Evolutionary conservation across 2,113 vertebrate genomes (phyloP).

Genomic region (Hyla sarda): DNA sequence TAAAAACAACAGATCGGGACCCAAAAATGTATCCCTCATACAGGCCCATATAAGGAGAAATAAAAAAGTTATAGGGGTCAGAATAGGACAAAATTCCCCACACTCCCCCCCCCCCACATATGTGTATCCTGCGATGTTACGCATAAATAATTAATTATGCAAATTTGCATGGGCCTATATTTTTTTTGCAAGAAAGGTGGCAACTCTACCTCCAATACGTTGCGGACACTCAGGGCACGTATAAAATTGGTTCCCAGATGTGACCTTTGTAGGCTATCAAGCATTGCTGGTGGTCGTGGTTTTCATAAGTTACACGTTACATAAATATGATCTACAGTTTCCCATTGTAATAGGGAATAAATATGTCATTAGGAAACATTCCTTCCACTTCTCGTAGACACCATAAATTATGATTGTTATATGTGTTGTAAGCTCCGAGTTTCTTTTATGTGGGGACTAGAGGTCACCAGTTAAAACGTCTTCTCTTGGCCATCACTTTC

Average conservation of each 20-base stretch:
- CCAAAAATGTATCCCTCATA: too few species aligned
- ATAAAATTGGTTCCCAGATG: background rate
- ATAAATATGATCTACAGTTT: background rate
- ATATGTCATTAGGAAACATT: conserved; percentile 11
- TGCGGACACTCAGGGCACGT: too few species aligned
- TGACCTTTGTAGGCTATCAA: background rate
- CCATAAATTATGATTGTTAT: background rate
- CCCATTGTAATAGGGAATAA: background rate
- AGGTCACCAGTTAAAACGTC: conserved; percentile 28
- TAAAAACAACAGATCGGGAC: too few species aligned
- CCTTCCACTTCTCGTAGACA: background rate
- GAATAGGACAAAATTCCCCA: too few species aligned
- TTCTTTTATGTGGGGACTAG: background rate
- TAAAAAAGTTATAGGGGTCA: too few species aligned
- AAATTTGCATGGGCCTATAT: too few species aligned
- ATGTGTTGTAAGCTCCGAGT: background rate
- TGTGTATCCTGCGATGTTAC: too few species aligned
- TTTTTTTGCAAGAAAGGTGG: too few species aligned
- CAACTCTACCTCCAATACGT: too few species aligned
- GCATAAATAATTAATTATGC: too few species aligned
- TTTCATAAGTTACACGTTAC: background rate
- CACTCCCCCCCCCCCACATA: too few species aligned
- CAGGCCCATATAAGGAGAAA: too few species aligned
- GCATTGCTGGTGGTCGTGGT: background rate
- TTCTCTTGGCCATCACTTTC: conserved; percentile 5